phyloP scores from a whole-genome alignment of 2,888 invertebrate species.

The Conops quadrifasciatus region DNA sequence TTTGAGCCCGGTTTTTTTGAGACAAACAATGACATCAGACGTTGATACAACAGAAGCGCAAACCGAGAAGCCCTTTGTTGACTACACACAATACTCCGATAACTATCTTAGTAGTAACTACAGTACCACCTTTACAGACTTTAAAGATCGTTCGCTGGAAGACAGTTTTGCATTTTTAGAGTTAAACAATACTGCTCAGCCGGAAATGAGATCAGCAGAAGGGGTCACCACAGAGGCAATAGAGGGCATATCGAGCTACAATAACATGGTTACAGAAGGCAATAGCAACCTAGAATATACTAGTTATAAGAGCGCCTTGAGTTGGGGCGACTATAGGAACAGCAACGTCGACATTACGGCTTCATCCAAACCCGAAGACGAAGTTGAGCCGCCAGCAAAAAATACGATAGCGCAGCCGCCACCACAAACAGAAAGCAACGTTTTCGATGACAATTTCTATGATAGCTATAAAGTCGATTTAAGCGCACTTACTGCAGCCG shows the following conservation, averaged over 20 bases:
- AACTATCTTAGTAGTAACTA: not conserved
- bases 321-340: constrained; percentile 10
- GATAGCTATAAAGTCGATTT: constrained; percentile 57
- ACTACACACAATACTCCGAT: constrained; percentile 13
- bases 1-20: not conserved
- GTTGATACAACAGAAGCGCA: constrained; percentile 21
- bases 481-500: constrained; percentile 46
- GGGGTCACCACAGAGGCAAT: not conserved
- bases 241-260: not conserved
- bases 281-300: not conserved
- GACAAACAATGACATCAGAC: not conserved
- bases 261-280: no score
- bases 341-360: not conserved
- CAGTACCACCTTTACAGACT: not conserved
- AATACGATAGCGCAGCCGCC: not conserved
- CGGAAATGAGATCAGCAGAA: not conserved
- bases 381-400: not conserved
- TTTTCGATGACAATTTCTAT: constrained; percentile 58
- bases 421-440: no score
- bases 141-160: not conserved
- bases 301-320: constrained; percentile 11
- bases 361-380: constrained; percentile 6
- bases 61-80: not conserved
- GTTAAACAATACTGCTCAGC: not conserved
- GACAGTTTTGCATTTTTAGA: not conserved